Base-by-base conservation (phyloP, 2,113 vertebrate genomes). In the Chloroceryle aenea region DNA sequence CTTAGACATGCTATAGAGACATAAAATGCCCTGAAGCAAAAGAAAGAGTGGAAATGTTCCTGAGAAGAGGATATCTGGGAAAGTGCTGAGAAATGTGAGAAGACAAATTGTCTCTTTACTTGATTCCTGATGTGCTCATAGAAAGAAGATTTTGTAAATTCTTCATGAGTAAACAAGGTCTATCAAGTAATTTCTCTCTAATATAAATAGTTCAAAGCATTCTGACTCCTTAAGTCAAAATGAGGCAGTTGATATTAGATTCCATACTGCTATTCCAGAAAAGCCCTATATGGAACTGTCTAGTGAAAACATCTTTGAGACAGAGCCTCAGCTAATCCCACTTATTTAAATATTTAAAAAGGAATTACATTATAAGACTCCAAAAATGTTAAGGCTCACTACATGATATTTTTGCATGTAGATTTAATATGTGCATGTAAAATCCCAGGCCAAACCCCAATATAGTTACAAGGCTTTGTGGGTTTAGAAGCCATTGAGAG, bases 121-220 rank as follows among this genome's bases (percentile, higher is more conserved):
- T 66, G 87, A 88, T 58, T 83, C 79, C 53, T 38, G 48, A 82
- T 93, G 45, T 77, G 63, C 59, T 95, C 55, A 66, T 58, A 58
- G 67, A 92, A 91, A 83, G 36, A 68, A 68, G n/a, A 53, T 69
- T 84, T 93, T 84, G 52, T 92, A 79, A 90, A 66, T 85, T 92
- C 71, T 80, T 85, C 61, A 52, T 79, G 94, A 86, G 92, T 66
- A 55, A 90, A 55, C 34, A 42, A 66, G 15, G 8, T 85, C 19
- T 80, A 88, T 55, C 10, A 77, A 67, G 74, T 74, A 71, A 83
- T 69, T 93, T 93, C 34, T 85, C 42, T 82, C 36, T 85, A 79
- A 85, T 42, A 22, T 40, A 69, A 76, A 76, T 26, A 90, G 25
- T 79, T 91, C 53, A 93, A 80, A 87, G 48, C 27, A 48, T 73